Percentiles rank a stretch among this genome's conserved stretches.
These are phyloP conservation scores for Rutilus rutilus DNA, from an alignment of 2,113 vertebrate species.

Conservation along the genomic window DNA sequence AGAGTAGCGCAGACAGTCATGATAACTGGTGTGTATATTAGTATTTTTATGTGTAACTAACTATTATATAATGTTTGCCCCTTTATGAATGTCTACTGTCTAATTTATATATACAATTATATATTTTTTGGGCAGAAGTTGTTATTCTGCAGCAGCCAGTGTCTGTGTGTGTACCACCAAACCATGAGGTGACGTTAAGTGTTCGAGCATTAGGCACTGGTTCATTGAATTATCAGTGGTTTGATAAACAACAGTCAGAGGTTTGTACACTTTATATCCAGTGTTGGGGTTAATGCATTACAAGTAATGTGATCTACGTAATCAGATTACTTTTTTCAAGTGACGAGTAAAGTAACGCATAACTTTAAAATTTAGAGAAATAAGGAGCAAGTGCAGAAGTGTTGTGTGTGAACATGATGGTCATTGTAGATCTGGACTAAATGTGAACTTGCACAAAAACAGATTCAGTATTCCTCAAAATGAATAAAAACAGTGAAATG, in stretches of 20 bases:
- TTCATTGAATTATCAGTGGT: slow-evolving; percentile 83
- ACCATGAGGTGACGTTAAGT: slow-evolving; percentile 74
- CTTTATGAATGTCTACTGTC: not conserved
- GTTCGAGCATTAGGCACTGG: slow-evolving; percentile 76
- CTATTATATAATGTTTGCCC: not conserved
- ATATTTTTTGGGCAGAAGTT: slow-evolving; percentile 70
- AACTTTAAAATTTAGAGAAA: too few species aligned
- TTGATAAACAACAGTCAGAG: slow-evolving; percentile 70
- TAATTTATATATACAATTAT: too few species aligned
- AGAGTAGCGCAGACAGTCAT: slow-evolving; percentile 35
- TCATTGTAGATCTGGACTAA: too few species aligned
- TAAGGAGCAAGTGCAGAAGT: too few species aligned
- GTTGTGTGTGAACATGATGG: too few species aligned
- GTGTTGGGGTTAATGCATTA: too few species aligned
- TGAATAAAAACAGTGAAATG: too few species aligned
- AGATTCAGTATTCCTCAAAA: too few species aligned
- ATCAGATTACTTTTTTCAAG: too few species aligned
- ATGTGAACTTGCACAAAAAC: too few species aligned
- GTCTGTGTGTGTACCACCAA: slow-evolving; percentile 76
- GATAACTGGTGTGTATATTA: slow-evolving; percentile 34
- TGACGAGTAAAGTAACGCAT: too few species aligned
- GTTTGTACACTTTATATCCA: slow-evolving; percentile 59
- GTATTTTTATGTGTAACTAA: not conserved
- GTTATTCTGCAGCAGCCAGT: slow-evolving; percentile 78
- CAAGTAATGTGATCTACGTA: too few species aligned